phyloP scores from a whole-genome alignment of 2,113 vertebrate species.

The Microcebus griseorufus region DNA sequence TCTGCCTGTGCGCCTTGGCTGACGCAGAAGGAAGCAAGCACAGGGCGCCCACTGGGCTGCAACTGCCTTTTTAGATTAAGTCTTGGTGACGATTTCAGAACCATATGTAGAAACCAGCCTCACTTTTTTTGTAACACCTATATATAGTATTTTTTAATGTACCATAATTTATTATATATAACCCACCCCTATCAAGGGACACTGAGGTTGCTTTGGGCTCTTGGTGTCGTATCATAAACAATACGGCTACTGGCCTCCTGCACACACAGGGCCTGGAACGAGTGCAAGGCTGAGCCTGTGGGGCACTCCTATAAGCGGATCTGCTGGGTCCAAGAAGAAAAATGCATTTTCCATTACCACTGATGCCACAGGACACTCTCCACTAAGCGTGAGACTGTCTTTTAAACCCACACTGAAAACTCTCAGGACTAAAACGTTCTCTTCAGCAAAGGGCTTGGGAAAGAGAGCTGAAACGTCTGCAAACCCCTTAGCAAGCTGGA shows the following conservation, averaged over 20 bases:
- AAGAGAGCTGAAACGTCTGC: neutral
- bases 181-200: neutral
- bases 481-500: neutral
- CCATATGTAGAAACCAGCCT: accelerated
- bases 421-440: too few species aligned
- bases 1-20: neutral
- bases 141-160: accelerated
- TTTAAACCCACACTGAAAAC: neutral
- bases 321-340: neutral
- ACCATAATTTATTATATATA: accelerated
- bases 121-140: accelerated
- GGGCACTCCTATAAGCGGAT: neutral
- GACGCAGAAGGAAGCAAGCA: neutral
- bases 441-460: neutral
- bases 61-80: neutral
- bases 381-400: neutral
- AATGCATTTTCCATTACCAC: neutral
- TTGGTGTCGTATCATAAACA: accelerated
- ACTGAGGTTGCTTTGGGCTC: too few species aligned
- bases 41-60: accelerated
- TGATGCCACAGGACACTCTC: neutral
- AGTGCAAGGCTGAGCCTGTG: accelerated
- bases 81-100: neutral
- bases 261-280: neutral
- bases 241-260: too few species aligned